Conservation (phyloP, 2,888 invertebrate species). For the Hetaerina titia region DNA sequence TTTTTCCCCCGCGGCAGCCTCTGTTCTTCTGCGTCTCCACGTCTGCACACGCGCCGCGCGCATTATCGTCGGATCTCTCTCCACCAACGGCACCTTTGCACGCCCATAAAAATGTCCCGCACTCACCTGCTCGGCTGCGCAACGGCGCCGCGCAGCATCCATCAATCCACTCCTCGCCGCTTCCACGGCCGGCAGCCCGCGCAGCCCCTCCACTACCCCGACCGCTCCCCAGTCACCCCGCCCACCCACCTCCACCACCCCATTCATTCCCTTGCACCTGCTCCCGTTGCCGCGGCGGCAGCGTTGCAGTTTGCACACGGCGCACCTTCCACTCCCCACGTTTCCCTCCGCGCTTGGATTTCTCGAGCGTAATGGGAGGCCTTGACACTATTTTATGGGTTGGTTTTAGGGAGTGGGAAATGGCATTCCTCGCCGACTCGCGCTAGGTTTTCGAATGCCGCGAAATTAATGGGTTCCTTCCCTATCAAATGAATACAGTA, state of each 20-base stretch:
- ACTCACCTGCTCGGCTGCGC: not conserved
- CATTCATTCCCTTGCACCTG: not conserved
- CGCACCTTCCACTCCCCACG: not conserved
- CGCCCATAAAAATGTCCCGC: not conserved
- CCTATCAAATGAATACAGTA: not conserved
- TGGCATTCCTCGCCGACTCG: not conserved
- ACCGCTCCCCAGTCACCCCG: not conserved
- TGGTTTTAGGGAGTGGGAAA: not conserved
- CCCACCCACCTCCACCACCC: not conserved
- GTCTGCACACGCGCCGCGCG: not conserved
- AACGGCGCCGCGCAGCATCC: not conserved
- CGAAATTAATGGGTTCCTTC: not conserved
- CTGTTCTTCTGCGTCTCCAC: not conserved
- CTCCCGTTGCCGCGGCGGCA: not conserved
- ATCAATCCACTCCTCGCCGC: not conserved
- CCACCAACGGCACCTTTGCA: not conserved
- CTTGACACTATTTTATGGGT: slow-evolving; percentile 16
- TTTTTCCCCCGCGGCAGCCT: not conserved
- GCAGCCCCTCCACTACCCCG: not conserved
- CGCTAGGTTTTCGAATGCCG: not conserved
- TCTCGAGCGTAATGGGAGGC: not conserved
- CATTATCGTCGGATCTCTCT: not conserved
- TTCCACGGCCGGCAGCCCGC: not conserved
- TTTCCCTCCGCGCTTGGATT: not conserved
- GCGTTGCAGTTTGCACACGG: too few species aligned